These are phyloP conservation scores for Brachyhypopomus gauderio DNA, from an alignment of 2,113 vertebrate species.

Conservation along the genomic window DNA sequence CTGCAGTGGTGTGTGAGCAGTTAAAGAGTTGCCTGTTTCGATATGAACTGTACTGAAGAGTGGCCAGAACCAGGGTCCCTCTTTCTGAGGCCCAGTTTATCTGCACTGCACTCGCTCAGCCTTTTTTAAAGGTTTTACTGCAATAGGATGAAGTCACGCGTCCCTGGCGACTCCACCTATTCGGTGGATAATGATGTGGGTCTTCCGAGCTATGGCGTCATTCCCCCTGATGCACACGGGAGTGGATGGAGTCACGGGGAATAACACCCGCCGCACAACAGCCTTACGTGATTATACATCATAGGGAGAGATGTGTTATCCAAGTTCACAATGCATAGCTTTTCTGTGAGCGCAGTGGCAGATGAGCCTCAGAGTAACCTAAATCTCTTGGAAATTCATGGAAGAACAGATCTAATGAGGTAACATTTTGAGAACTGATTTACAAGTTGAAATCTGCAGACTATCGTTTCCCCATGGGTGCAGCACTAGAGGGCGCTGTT, in stretches of 20 bases:
- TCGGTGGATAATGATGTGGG: neutral
- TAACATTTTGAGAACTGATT: neutral
- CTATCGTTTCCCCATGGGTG: neutral
- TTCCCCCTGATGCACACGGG: neutral
- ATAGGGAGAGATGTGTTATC: neutral
- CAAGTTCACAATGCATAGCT: no score
- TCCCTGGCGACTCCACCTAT: neutral
- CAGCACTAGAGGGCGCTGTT: constrained; percentile 6
- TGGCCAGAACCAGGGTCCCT: no score
- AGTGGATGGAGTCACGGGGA: neutral
- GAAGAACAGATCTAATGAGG: neutral
- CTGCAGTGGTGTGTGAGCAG: no score
- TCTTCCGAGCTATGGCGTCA: neutral
- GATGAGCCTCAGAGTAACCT: neutral
- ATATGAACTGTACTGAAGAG: no score
- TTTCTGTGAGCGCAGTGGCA: no score
- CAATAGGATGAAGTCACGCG: no score
- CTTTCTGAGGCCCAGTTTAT: no score
- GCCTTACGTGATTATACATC: neutral
- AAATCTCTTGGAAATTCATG: neutral
- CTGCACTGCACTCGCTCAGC: no score
- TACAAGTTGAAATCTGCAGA: neutral
- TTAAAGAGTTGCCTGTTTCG: no score
- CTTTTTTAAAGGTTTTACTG: no score
- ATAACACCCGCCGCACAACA: no score